A percentile compares a stretch with the other conserved stretches of the same genome.
Conservation (phyloP, 2,113 vertebrate species). For the Rhombomys opimus region DNA sequence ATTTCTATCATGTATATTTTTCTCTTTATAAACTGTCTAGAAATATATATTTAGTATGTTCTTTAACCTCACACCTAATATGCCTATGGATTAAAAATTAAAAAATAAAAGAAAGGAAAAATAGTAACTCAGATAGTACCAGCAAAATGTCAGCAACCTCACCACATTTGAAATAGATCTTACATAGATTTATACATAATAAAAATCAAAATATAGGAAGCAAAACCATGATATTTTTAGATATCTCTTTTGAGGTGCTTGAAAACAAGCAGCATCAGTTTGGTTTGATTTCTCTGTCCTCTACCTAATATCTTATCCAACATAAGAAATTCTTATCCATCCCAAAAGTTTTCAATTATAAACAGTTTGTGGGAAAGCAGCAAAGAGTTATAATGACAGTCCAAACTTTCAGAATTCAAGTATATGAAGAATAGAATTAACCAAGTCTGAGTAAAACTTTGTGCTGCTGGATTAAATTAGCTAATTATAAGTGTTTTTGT, state of each 20-base stretch:
- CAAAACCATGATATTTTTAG: neutral
- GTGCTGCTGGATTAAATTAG: neutral
- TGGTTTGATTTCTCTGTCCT: slow-evolving; percentile 30
- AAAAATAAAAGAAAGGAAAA: neutral
- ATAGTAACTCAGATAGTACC: neutral
- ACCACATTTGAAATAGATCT: neutral
- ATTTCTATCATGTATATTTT: neutral
- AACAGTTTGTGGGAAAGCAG: neutral
- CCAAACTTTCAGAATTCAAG: slow-evolving; percentile 39
- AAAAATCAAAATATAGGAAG: slow-evolving; percentile 16
- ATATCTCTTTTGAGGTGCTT: neutral
- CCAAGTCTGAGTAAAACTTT: neutral
- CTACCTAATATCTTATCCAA: slow-evolving; percentile 2
- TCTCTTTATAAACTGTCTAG: neutral
- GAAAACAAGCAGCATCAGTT: neutral
- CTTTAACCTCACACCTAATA: neutral
- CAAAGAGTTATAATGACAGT: neutral
- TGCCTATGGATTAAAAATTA: slow-evolving; percentile 39
- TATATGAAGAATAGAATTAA: neutral
- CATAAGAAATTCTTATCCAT: neutral
- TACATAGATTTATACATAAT: neutral
- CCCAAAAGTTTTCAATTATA: neutral
- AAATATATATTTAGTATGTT: neutral
- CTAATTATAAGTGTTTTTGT: neutral
- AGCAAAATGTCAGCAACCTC: neutral